A percentile compares a stretch with the other conserved stretches of the same genome.
phyloP scores from a whole-genome alignment of 92 coral and sea anemone genomes.

The Porites divaricata region DNA sequence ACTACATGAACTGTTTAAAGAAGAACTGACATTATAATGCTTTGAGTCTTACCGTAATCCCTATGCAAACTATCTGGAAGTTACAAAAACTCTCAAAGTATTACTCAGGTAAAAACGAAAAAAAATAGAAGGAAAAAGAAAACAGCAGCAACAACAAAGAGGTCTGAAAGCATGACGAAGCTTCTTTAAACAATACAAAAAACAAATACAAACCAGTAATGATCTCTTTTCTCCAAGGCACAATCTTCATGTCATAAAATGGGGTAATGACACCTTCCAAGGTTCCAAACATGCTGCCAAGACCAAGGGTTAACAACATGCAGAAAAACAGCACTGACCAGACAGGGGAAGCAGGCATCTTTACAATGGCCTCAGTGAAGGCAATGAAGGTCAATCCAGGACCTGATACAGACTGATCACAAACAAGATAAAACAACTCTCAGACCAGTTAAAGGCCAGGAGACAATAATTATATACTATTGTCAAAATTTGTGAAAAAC shows the following conservation, averaged over 20 bases:
- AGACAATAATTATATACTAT: background rate
- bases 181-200: background rate
- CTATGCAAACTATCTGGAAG: no score
- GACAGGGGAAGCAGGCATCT: constrained; percentile 89
- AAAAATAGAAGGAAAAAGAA: no score
- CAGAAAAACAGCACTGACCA: constrained; percentile 96
- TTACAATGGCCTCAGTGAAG: constrained; percentile 94
- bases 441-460: no score
- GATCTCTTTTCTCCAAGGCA: constrained; percentile 83
- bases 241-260: constrained; percentile 83
- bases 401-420: constrained; percentile 83
- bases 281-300: constrained; percentile 98
- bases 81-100: no score
- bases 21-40: no score
- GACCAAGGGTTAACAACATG: constrained; percentile 94
- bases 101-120: no score
- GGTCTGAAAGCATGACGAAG: no score
- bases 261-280: constrained; percentile 93
- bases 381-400: constrained; percentile 98
- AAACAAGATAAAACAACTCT: background rate
- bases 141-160: no score
- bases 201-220: constrained; percentile 71
- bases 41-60: no score
- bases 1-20: no score
- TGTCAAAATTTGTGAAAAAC: background rate